Evolutionary conservation across 2,888 invertebrate genomes (phyloP).

Genomic region (Thysanoteuthis rhombus): DNA sequence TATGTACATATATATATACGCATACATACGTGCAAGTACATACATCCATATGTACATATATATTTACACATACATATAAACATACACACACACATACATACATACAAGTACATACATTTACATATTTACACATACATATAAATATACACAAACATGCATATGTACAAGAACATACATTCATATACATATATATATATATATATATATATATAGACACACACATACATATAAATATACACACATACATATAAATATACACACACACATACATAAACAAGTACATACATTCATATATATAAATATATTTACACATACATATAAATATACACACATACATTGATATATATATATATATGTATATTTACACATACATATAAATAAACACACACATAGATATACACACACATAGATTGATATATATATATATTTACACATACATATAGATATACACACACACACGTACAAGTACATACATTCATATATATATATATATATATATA

Average conservation of each 20-base stretch:
- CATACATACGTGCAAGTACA: not conserved
- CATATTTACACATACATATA: no score
- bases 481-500: not conserved
- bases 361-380: no score
- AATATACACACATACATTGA: no score
- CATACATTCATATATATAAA: not conserved
- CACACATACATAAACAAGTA: not conserved
- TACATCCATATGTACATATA: not conserved
- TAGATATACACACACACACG: not conserved
- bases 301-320: not conserved
- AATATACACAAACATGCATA: no score
- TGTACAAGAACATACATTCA: no score
- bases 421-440: not conserved
- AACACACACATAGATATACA: no score
- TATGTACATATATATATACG: not conserved
- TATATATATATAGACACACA: not conserved
- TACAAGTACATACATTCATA: not conserved
- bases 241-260: not conserved
- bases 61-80: no score
- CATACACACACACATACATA: no score
- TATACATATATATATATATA: no score
- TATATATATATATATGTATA: no score
- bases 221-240: not conserved
- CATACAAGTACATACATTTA: no score
- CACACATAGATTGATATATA: no score